Evolutionary conservation across 2,888 invertebrate genomes (phyloP), one percentile per base, ranked within the genome.

Genomic region (Mechanitis mazaeus): DNA sequence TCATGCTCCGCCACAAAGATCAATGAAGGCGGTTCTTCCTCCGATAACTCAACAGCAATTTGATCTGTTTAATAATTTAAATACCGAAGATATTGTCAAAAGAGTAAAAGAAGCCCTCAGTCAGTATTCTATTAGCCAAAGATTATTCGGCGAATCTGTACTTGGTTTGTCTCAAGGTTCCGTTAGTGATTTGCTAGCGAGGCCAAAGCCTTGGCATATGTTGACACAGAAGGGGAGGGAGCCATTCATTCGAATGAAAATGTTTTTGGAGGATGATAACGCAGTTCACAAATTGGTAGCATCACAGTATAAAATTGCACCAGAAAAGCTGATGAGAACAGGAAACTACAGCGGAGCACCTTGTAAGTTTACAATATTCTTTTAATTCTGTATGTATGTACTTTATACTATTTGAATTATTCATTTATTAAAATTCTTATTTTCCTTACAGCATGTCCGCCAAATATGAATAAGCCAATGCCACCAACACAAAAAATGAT

Each of bases 161-260:
- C 91, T 99, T 64, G 98, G 98, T 1, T 86, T 98, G 59, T 97
- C 97, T 1, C 98, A 98, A 83, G 99, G 99, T 46, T 98, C 98
- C 3, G 99, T 99, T 1, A 98, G 98, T 55, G 99, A 99, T 84
- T 92, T 99, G 53, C 91, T 99, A 68, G 99, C 99, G 33, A 90
- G 99, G 58, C 99, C 99, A 45, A 99, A 99, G 82, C 98, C 98
- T 0, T 99, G 99, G 99, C 97, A 98, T 80, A 98, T 98, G 98
- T 92, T 99, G 57, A 99, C 99, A 12, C 97, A 97, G 79, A 98
- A 98, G 83, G 98, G 98, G 1, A 92, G 98, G 35, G 98, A 98
- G 79, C 98, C 98, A 0, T 98, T 98, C 87, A 98, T 98, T 68
- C 92, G 98, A 65, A 98, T 98, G 98, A 97, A 98, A 84, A 97